Conservation (phyloP, 2,797 vertebrate species). For the Sebastes cheni region DNA sequence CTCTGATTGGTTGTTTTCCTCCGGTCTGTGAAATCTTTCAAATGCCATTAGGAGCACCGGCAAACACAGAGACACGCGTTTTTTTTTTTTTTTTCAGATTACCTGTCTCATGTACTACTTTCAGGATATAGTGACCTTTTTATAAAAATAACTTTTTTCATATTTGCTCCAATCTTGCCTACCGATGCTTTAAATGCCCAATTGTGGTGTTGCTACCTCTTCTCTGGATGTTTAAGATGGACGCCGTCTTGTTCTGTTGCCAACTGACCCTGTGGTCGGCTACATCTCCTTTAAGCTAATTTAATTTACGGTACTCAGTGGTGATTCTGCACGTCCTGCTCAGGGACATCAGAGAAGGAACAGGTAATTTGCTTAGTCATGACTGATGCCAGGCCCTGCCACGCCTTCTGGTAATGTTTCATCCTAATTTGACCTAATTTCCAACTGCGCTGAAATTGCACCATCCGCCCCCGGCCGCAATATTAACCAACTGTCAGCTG, state of each 20-base stretch:
- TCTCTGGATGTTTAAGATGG: neutral
- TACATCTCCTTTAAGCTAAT: neutral
- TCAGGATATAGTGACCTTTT: neutral
- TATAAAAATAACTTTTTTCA: no score
- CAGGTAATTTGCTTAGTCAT: conserved; percentile 36
- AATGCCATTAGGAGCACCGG: neutral
- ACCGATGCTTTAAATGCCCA: neutral
- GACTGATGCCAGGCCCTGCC: conserved; percentile 9
- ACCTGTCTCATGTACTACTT: neutral
- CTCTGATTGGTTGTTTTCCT: neutral
- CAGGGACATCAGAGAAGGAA: conserved; percentile 22
- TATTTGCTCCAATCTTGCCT: no score
- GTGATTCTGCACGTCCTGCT: neutral
- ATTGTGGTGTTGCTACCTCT: neutral
- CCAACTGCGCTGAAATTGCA: conserved; percentile 3
- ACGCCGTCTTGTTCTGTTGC: neutral
- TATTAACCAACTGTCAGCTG: conserved; percentile 46
- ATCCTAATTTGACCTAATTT: conserved; percentile 58
- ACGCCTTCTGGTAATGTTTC: conserved; percentile 42
- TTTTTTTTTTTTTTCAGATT: no score
- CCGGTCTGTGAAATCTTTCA: neutral
- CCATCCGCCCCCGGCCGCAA: conserved; percentile 15
- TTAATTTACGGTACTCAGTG: neutral
- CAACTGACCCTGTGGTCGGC: neutral
- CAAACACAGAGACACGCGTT: no score